phyloP scores from a whole-genome alignment of 2,113 vertebrate species.

The Aleadryas rufinucha region DNA sequence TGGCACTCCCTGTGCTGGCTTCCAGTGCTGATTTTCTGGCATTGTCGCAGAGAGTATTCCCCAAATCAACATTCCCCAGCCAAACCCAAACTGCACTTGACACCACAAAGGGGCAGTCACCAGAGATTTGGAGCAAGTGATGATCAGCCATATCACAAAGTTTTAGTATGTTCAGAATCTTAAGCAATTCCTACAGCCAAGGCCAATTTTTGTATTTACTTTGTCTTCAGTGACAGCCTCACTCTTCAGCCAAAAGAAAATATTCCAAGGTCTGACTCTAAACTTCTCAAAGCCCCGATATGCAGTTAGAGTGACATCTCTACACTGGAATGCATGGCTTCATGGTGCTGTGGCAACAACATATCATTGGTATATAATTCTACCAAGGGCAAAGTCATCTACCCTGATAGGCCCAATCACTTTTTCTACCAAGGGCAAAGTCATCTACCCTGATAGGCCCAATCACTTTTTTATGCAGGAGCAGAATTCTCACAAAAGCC shows the following conservation, averaged over 20 bases:
- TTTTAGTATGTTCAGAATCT: not conserved
- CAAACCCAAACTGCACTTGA: not conserved
- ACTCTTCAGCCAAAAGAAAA: not conserved
- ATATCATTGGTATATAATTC: not conserved
- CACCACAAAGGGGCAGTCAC: not conserved
- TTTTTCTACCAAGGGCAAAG: not conserved
- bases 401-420: not conserved
- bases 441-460: not conserved
- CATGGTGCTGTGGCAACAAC: not conserved
- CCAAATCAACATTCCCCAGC: not conserved
- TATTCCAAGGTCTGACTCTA: not conserved
- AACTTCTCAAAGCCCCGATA: not conserved
- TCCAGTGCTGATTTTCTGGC: not conserved
- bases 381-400: not conserved
- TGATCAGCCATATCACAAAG: accelerated
- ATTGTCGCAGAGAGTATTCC: not conserved
- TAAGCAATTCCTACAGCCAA: not conserved
- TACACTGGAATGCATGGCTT: not conserved
- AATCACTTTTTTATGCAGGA: not conserved
- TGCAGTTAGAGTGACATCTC: not conserved
- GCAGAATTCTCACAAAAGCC: not conserved
- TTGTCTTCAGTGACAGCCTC: not conserved
- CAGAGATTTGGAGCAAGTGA: not conserved
- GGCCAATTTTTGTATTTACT: not conserved
- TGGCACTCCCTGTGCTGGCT: not conserved